A percentile compares a stretch with the other conserved stretches of the same genome.
Conservation (phyloP, 2,888 invertebrate genomes). For the Conus canariensis region DNA sequence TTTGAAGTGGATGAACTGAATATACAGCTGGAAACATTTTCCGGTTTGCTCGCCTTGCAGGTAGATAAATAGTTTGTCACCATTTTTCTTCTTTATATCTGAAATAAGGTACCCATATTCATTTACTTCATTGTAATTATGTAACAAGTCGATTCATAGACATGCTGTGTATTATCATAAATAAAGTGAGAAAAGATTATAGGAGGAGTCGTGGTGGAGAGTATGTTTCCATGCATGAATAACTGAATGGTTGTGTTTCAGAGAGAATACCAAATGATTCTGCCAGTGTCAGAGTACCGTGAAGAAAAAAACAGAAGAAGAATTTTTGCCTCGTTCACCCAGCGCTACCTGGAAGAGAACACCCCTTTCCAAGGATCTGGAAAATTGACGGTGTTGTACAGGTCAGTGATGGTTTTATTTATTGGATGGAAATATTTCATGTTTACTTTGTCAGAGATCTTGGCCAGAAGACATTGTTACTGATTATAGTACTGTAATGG, state of each 20-base stretch:
- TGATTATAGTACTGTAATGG: too few relatives aligned
- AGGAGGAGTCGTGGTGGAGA: background rate
- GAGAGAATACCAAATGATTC: slow-evolving; percentile 49
- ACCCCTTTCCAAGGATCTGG: slow-evolving; percentile 38
- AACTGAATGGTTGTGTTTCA: background rate
- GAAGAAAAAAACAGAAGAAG: slow-evolving; percentile 51
- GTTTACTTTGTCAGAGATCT: too few relatives aligned
- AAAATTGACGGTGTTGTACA: slow-evolving; percentile 54
- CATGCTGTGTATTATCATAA: too few relatives aligned
- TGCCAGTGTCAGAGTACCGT: slow-evolving; percentile 55
- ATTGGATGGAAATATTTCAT: too few relatives aligned
- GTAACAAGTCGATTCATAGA: too few relatives aligned
- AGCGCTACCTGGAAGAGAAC: slow-evolving; percentile 13
- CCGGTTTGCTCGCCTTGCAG: slow-evolving; percentile 30
- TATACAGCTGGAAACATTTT: slow-evolving; percentile 19
- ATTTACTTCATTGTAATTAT: background rate
- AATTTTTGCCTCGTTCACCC: slow-evolving; percentile 22
- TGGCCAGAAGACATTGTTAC: too few relatives aligned
- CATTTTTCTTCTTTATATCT: background rate
- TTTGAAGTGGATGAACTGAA: slow-evolving; percentile 23
- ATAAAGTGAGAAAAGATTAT: too few relatives aligned
- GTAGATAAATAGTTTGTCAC: background rate
- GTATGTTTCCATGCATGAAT: background rate
- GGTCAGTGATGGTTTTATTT: slow-evolving; percentile 40
- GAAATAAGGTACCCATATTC: background rate